Percentiles rank a stretch among this genome's conserved stretches.
Evolutionary conservation across 2,797 vertebrate genomes (phyloP).

Genomic region (Aeoliscus strigatus): DNA sequence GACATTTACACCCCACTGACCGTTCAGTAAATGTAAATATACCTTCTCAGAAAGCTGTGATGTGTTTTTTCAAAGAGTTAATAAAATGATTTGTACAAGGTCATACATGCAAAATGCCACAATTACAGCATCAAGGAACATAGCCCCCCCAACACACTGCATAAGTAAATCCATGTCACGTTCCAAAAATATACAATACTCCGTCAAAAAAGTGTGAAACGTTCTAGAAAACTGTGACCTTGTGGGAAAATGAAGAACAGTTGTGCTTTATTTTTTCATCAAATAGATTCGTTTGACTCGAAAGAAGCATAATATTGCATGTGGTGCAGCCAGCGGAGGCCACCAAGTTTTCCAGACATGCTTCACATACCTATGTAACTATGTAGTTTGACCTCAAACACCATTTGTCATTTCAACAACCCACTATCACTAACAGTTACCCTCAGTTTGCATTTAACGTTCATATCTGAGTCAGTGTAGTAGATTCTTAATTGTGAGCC

Average conservation of each 20-base stretch:
- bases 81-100: too few relatives aligned
- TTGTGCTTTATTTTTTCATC: constrained; percentile 5
- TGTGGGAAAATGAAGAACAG: constrained; percentile 12
- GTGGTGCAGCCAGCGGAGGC: constrained; percentile 14
- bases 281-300: constrained; percentile 22
- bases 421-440: neutral
- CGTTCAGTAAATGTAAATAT: too few relatives aligned
- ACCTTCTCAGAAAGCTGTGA: too few relatives aligned
- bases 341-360: constrained; percentile 28
- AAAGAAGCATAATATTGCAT: constrained; percentile 34
- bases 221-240: constrained; percentile 21
- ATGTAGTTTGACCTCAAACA: constrained; percentile 6
- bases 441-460: neutral
- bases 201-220: constrained; percentile 5
- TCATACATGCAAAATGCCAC: neutral
- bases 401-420: neutral
- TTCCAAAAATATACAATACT: neutral
- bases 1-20: too few relatives aligned
- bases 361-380: constrained; percentile 10
- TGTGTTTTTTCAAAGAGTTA: too few relatives aligned
- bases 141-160: too few relatives aligned
- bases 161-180: too few relatives aligned
- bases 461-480: neutral
- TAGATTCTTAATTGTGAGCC: constrained; percentile 1
- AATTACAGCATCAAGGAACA: too few relatives aligned